These are phyloP conservation scores for Nephotettix cincticeps DNA, from an alignment of 1,140 invertebrate species.

Conservation along the genomic window DNA sequence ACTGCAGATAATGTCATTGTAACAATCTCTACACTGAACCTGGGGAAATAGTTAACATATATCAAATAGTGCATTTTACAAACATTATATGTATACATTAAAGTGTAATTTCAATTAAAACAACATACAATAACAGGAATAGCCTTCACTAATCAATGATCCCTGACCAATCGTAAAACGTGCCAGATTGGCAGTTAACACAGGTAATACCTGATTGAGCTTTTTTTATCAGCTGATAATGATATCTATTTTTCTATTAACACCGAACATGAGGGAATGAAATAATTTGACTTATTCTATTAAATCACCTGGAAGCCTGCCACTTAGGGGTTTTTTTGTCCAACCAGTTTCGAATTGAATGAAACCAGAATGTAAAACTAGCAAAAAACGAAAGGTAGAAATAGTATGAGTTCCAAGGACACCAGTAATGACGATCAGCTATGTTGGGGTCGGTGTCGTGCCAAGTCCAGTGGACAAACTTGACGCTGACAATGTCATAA, in stretches of 20 bases:
- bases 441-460: slow-evolving; percentile 85
- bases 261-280: no score
- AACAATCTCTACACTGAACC: slow-evolving; percentile 58
- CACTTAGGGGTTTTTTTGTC: slow-evolving; percentile 12
- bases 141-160: no score
- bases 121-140: no score
- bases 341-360: slow-evolving; percentile 40
- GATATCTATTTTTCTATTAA: no score
- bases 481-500: slow-evolving; percentile 77
- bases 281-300: no score
- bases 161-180: no score
- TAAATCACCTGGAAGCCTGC: slow-evolving; percentile 23
- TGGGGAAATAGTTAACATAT: slow-evolving; percentile 42
- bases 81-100: no score
- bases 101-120: no score
- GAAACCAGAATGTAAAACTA: slow-evolving; percentile 69
- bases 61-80: neutral
- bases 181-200: no score
- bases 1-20: slow-evolving; percentile 57
- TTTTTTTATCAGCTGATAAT: no score
- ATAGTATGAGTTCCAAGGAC: slow-evolving; percentile 77
- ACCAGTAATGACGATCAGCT: slow-evolving; percentile 74
- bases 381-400: slow-evolving; percentile 75
- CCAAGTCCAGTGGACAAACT: slow-evolving; percentile 83
- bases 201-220: no score